Evolutionary conservation across 1,140 invertebrate species (phyloP).

Genomic region (Calliphora vicina): DNA sequence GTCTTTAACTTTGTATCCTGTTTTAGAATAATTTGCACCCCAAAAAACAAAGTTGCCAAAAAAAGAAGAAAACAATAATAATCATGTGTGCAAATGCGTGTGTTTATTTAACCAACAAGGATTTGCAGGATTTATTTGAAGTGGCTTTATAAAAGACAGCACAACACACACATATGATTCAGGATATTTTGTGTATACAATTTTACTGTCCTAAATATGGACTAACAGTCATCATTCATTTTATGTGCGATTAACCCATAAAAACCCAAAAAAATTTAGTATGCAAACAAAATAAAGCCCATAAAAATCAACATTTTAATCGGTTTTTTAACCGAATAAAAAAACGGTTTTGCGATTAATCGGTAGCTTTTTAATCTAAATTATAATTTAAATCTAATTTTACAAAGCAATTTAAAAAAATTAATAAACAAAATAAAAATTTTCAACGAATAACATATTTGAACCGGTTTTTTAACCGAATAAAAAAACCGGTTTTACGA

Average conservation of each 20-base stretch:
- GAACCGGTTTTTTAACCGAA: no score
- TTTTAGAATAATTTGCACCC: constrained; percentile 13
- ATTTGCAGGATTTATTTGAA: constrained; percentile 9
- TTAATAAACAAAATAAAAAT: no score
- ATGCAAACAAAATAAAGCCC: no score
- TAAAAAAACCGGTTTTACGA: background rate
- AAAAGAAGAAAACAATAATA: background rate
- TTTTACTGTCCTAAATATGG: background rate
- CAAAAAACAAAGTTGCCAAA: background rate
- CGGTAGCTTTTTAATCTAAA: no score
- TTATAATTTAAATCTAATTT: no score
- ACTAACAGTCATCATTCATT: background rate
- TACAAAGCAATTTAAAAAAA: no score
- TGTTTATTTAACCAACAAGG: background rate
- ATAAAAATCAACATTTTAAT: no score
- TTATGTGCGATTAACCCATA: background rate
- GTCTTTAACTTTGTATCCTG: background rate
- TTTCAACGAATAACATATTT: no score
- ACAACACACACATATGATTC: background rate
- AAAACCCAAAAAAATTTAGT: no score
- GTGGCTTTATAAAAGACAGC: background rate
- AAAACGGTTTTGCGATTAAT: no score
- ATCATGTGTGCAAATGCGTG: background rate
- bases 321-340: no score
- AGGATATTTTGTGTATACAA: no score